phyloP scores from a whole-genome alignment of 2,797 vertebrate species.

The Aldrovandia affinis region DNA sequence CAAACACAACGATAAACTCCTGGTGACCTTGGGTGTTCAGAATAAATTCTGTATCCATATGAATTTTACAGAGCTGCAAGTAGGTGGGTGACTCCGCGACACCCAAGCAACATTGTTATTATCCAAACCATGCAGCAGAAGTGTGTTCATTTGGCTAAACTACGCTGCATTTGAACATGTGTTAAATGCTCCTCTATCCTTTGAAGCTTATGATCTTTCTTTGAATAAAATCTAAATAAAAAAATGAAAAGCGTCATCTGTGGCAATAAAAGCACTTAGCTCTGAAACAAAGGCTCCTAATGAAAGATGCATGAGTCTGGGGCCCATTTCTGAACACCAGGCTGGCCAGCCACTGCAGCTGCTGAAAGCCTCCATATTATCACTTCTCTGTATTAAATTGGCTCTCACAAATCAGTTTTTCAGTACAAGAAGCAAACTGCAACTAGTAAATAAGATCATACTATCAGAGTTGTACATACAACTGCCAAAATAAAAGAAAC shows the following conservation, averaged over 20 bases:
- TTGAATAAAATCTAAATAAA: slow-evolving; percentile 52
- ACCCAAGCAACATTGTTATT: neutral
- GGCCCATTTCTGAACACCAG: neutral
- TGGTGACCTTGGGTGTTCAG: too few species aligned
- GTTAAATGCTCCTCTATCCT: slow-evolving; percentile 49
- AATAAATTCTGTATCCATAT: neutral
- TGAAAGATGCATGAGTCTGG: slow-evolving; percentile 64
- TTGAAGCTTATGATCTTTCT: slow-evolving; percentile 52
- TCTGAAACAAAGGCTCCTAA: slow-evolving; percentile 48
- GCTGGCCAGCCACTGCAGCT: slow-evolving; percentile 5
- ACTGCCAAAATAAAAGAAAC: too few species aligned
- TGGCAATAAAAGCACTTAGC: slow-evolving; percentile 39
- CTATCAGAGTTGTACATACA: too few species aligned
- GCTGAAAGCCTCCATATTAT: neutral
- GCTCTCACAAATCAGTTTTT: neutral
- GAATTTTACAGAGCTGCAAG: neutral
- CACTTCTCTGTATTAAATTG: neutral
- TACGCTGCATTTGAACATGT: slow-evolving; percentile 33
- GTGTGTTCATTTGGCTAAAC: neutral
- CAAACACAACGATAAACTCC: too few species aligned
- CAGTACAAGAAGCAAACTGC: neutral
- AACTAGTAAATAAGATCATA: neutral
- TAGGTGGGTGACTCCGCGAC: neutral
- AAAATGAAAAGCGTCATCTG: slow-evolving; percentile 31
- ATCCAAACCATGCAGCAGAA: neutral